These are phyloP conservation scores for Philhelius pedissequus DNA, from an alignment of 2,888 invertebrate genomes.

Conservation along the genomic window DNA sequence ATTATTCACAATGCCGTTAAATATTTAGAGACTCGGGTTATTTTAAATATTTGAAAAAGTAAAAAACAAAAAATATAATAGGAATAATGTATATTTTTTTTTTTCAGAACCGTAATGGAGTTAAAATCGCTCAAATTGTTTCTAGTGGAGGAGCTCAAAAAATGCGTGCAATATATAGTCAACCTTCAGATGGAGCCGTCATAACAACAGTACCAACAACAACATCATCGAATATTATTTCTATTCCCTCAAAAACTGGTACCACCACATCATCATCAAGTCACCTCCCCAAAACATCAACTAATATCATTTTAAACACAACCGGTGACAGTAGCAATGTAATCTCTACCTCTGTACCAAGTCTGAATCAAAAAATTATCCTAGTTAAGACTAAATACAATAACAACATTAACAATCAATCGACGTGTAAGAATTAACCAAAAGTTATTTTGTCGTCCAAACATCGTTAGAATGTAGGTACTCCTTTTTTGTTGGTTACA, in stretches of 20 bases:
- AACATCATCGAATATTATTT: conserved; percentile 61
- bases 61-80: too few species aligned
- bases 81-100: background rate
- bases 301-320: conserved; percentile 56
- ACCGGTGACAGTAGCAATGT: conserved; percentile 43
- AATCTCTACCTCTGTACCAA: conserved; percentile 64
- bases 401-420: conserved; percentile 61
- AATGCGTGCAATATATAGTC: conserved; percentile 75
- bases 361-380: conserved; percentile 75
- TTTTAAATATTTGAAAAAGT: too few species aligned
- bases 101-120: conserved; percentile 60
- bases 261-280: conserved; percentile 9
- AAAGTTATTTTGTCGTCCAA: background rate
- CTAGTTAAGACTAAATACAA: conserved; percentile 73
- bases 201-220: conserved; percentile 75
- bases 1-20: too few species aligned
- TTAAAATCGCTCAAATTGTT: conserved; percentile 71
- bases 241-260: conserved; percentile 43
- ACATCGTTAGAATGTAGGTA: conserved; percentile 12
- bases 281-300: conserved; percentile 50
- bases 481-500: conserved; percentile 26
- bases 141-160: conserved; percentile 45
- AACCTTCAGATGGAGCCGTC: conserved; percentile 74
- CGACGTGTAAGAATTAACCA: conserved; percentile 53
- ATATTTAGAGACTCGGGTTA: too few species aligned